Evolutionary conservation across 23 tunicate genomes (phyloP).

Genomic region (Halocynthia aurantium): DNA sequence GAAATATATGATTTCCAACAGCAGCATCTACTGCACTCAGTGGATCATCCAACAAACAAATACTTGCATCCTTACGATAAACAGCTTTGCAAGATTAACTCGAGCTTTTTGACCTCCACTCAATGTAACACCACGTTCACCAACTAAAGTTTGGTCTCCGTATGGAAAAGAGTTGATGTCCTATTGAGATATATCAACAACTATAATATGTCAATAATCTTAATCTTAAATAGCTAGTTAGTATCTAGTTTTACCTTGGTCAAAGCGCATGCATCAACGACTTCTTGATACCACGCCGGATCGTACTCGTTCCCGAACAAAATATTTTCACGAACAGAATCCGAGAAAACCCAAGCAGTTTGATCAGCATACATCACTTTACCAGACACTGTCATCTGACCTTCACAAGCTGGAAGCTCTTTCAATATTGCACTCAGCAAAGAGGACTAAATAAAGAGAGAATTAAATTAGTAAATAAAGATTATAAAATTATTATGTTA

Average conservation of each 20-base stretch:
- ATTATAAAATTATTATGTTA: not conserved
- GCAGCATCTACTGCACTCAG: slow-evolving; percentile 80
- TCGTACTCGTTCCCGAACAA: slow-evolving; percentile 65
- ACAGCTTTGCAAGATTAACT: slow-evolving; percentile 75
- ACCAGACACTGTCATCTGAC: slow-evolving; percentile 27
- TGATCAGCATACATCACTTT: slow-evolving; percentile 49
- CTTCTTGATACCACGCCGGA: slow-evolving; percentile 29
- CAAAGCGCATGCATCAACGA: slow-evolving; percentile 47
- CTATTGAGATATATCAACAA: too few species aligned
- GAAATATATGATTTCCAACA: slow-evolving; percentile 66
- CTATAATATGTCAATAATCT: too few species aligned
- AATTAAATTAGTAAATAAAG: too few species aligned
- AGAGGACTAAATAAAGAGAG: slow-evolving; percentile 37
- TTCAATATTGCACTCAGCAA: slow-evolving; percentile 42
- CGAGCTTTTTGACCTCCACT: slow-evolving; percentile 98
- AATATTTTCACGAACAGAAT: slow-evolving; percentile 50
- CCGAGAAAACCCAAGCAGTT: slow-evolving; percentile 65
- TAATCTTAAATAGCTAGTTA: too few species aligned
- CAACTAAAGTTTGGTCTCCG: slow-evolving; percentile 78
- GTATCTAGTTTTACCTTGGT: slow-evolving; percentile 27
- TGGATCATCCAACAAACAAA: slow-evolving; percentile 87
- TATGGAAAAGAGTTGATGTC: slow-evolving; percentile 41
- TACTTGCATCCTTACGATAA: slow-evolving; percentile 37
- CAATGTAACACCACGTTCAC: slow-evolving; percentile 82
- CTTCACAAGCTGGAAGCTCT: slow-evolving; percentile 37